phyloP scores from a whole-genome alignment of 30 jellyfish, hydroid and myxozoan genomes.

The Hydractinia echinata region DNA sequence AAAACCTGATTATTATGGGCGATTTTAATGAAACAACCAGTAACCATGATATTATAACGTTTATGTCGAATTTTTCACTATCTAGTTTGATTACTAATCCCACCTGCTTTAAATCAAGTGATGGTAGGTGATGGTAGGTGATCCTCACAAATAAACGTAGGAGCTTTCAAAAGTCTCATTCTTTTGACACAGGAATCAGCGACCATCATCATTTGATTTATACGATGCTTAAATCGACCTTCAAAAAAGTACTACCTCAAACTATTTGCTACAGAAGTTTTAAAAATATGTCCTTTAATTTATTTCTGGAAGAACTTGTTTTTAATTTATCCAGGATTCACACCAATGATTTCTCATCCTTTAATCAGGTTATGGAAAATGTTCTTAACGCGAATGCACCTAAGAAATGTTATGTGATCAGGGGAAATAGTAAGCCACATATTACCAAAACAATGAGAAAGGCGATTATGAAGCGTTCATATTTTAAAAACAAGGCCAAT shows the following conservation, averaged over 20 bases:
- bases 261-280: background rate
- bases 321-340: background rate
- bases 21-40: constrained; percentile 28
- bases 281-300: background rate
- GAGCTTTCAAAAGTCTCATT: constrained; percentile 30
- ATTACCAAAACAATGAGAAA: constrained; percentile 3
- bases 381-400: background rate
- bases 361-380: background rate
- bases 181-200: constrained; percentile 33
- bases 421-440: background rate
- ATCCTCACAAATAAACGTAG: constrained; percentile 29
- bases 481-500: too few relatives aligned
- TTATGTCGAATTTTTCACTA: constrained; percentile 29
- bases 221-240: constrained; percentile 14
- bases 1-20: constrained; percentile 28
- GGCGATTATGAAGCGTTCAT: background rate
- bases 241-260: background rate
- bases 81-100: constrained; percentile 23
- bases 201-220: constrained; percentile 39
- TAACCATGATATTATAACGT: background rate
- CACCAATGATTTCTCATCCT: background rate
- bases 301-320: background rate
- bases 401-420: background rate
- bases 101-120: constrained; percentile 42
- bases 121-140: constrained; percentile 16